Evolutionary conservation across 1,140 invertebrate species (phyloP), one percentile per base, ranked within the genome.

Genomic region (Euschistus heros): DNA sequence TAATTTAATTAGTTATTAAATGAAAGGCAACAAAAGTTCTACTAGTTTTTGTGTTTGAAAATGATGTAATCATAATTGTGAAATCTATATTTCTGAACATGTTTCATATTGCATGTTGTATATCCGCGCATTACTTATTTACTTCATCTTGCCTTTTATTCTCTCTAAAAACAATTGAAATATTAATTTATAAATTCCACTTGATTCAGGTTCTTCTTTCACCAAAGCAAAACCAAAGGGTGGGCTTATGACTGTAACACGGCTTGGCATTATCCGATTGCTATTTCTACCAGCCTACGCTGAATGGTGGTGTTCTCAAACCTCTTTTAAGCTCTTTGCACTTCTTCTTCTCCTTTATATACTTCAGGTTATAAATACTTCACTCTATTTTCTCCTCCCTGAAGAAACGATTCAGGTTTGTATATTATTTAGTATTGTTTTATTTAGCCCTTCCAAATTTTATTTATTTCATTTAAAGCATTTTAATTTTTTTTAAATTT

Each of bases 141-240:
- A n/a, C n/a, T n/a, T n/a, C n/a, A n/a, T n/a, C n/a, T n/a, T n/a
- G n/a, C n/a, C n/a, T n/a, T n/a, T n/a, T n/a, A n/a, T n/a, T n/a
- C n/a, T n/a, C n/a, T n/a, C n/a, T n/a, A n/a, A n/a, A n/a, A n/a
- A n/a, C n/a, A n/a, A n/a, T n/a, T n/a, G n/a, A n/a, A n/a, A n/a
- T n/a, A n/a, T n/a, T n/a, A n/a, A n/a, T n/a, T n/a, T n/a, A n/a
- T n/a, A n/a, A n/a, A n/a, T n/a, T n/a, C n/a, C n/a, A n/a, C n/a
- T n/a, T n/a, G n/a, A 68, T 73, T 22, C 73, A 94, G 91, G 92
- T 54, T 94, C 92, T 22, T 92, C 91, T 57, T 95, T 95, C 77
- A 86, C 92, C 6, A 97, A 95, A 81, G 87, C 90, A 10, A 95
- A 95, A 74, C 91, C 92, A 1, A 91, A 93, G 70, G 87, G 93